These are phyloP conservation scores for Toxostoma redivivum DNA, from an alignment of 2,113 vertebrate species.

Conservation along the genomic window DNA sequence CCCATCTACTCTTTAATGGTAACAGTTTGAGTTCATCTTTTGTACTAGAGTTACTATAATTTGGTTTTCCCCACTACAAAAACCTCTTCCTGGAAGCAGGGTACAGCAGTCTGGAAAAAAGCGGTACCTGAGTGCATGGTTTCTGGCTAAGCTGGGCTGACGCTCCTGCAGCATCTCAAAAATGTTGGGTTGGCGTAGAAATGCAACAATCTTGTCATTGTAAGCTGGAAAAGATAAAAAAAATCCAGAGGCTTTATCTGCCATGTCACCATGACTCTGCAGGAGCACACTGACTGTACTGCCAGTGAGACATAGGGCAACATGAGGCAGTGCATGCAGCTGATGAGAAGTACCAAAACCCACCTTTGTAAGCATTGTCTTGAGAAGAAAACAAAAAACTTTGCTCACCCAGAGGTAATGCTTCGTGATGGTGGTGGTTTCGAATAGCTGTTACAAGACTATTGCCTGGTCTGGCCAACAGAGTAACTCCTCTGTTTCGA, in stretches of 20 bases:
- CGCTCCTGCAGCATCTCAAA: constrained; percentile 97
- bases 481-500: constrained; percentile 86
- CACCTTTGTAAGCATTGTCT: background rate
- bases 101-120: background rate
- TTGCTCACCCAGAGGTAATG: constrained; percentile 78
- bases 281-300: background rate
- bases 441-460: constrained; percentile 89
- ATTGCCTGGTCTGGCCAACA: constrained; percentile 85
- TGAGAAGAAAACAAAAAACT: background rate
- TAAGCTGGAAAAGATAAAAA: constrained; percentile 79
- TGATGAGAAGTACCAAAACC: background rate
- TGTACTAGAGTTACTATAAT: background rate
- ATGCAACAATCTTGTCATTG: constrained; percentile 98
- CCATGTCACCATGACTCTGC: background rate
- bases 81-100: background rate
- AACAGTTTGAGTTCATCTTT: background rate
- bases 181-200: constrained; percentile 94
- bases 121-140: constrained; percentile 88
- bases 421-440: constrained; percentile 85
- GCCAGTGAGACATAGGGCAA: background rate
- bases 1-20: background rate
- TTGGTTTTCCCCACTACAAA: background rate
- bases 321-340: accelerated
- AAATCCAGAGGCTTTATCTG: background rate
- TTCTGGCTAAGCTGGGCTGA: constrained; percentile 91